phyloP scores from a whole-genome alignment of 2,797 vertebrate species.

The Tenualosa thibaudeaui region DNA sequence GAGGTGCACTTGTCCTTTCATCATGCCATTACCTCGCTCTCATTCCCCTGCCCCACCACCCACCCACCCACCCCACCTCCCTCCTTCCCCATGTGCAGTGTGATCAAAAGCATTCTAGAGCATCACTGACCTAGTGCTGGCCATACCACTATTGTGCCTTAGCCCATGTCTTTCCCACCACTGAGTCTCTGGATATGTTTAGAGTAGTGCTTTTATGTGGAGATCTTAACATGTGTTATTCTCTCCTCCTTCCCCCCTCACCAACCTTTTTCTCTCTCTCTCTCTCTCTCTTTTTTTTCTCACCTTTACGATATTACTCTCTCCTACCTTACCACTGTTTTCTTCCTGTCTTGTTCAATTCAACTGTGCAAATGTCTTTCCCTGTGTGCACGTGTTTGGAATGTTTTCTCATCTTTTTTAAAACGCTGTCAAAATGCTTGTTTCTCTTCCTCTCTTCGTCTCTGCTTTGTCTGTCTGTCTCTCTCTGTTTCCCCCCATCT shows the following conservation, averaged over 20 bases:
- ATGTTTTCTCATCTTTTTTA: slow-evolving; percentile 7
- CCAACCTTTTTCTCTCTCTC: slow-evolving; percentile 21
- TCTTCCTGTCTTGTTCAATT: background rate
- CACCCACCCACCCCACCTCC: background rate
- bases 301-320: background rate
- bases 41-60: slow-evolving; percentile 19
- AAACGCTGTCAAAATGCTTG: slow-evolving; percentile 20
- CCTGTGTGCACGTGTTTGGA: background rate
- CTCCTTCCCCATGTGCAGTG: background rate
- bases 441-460: slow-evolving; percentile 33
- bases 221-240: slow-evolving; percentile 36
- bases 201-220: slow-evolving; percentile 17
- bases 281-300: slow-evolving; percentile 4
- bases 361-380: background rate
- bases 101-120: background rate
- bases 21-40: slow-evolving; percentile 5
- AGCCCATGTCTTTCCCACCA: background rate
- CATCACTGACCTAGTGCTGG: background rate
- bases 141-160: background rate
- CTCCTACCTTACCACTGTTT: background rate
- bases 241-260: slow-evolving; percentile 31
- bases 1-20: background rate
- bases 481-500: background rate
- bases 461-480: slow-evolving; percentile 65
- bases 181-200: background rate